phyloP scores from a whole-genome alignment of 2,888 invertebrate genomes.

The Polydrusus tereticollis region DNA sequence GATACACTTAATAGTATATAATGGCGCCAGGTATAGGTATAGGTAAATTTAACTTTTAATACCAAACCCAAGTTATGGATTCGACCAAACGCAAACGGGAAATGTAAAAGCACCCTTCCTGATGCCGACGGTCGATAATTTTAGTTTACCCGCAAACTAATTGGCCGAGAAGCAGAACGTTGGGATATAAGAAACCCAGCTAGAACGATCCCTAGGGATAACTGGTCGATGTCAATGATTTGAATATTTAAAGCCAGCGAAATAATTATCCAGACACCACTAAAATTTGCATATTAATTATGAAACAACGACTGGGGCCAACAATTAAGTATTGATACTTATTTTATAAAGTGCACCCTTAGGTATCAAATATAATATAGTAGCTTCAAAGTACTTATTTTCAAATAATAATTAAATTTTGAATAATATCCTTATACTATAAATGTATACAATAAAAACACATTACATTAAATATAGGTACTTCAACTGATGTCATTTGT shows the following conservation, averaged over 20 bases:
- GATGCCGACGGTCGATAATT: background rate
- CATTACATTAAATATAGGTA: too few relatives aligned
- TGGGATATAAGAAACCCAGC: background rate
- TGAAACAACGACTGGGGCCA: background rate
- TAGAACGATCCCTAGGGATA: background rate
- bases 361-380: too few relatives aligned
- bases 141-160: background rate
- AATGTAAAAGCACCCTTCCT: background rate
- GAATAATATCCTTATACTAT: too few relatives aligned
- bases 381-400: too few relatives aligned
- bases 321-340: background rate
- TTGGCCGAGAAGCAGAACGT: background rate
- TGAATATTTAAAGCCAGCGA: constrained; percentile 5
- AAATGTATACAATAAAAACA: too few relatives aligned
- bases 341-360: too few relatives aligned
- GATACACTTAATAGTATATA: too few relatives aligned
- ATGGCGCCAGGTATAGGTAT: too few relatives aligned
- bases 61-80: too few relatives aligned
- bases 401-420: too few relatives aligned
- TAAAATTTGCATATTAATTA: constrained; percentile 12
- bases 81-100: background rate
- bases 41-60: too few relatives aligned
- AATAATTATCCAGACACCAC: constrained; percentile 11
- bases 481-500: background rate
- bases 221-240: background rate